These are phyloP conservation scores for Dinocampus coccinellae DNA, from an alignment of 2,888 invertebrate genomes.

Conservation along the genomic window DNA sequence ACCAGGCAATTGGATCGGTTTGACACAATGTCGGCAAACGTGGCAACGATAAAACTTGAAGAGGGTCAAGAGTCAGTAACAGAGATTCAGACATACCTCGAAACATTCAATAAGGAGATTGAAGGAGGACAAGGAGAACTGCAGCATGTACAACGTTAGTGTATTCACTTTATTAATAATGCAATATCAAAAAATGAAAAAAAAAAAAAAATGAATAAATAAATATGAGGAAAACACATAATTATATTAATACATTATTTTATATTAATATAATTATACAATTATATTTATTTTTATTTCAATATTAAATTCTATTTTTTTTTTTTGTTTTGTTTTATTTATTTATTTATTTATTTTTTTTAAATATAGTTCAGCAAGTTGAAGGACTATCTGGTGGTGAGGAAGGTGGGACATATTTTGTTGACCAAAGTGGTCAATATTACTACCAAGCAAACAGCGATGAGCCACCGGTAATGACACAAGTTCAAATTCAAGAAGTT, in stretches of 20 bases:
- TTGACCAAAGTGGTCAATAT: slow-evolving; percentile 86
- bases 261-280: not conserved
- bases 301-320: too few species aligned
- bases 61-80: slow-evolving; percentile 73
- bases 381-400: slow-evolving; percentile 70
- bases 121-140: slow-evolving; percentile 72
- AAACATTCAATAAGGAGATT: slow-evolving; percentile 86
- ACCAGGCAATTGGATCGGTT: not conserved
- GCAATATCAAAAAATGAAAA: not conserved
- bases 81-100: slow-evolving; percentile 84
- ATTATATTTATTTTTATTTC: not conserved
- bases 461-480: slow-evolving; percentile 76
- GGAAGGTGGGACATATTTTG: slow-evolving; percentile 82
- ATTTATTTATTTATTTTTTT: too few species aligned
- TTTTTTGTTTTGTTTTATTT: too few species aligned
- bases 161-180: slow-evolving; percentile 18
- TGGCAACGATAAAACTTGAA: slow-evolving; percentile 65
- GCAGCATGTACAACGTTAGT: slow-evolving; percentile 67
- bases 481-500: slow-evolving; percentile 72
- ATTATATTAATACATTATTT: not conserved
- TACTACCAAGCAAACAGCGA: slow-evolving; percentile 83
- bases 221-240: not conserved
- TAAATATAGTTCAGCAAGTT: slow-evolving; percentile 65
- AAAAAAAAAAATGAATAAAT: too few species aligned
- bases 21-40: slow-evolving; percentile 61